These are phyloP conservation scores for Oxyteleia sp. DNA, from an alignment of 2,888 invertebrate genomes.

Conservation along the genomic window DNA sequence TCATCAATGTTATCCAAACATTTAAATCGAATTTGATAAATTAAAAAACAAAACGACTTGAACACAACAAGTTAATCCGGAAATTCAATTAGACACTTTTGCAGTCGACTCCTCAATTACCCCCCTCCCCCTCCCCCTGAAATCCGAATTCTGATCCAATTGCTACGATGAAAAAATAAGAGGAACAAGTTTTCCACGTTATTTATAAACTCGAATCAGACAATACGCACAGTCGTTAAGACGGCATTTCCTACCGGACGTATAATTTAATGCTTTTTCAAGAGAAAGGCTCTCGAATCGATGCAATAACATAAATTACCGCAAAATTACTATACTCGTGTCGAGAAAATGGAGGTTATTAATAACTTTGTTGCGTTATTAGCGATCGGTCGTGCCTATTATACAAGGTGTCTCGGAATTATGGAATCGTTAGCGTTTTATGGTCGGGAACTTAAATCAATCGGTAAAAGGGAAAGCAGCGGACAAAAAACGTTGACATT, in stretches of 20 bases:
- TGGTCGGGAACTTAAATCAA: not conserved
- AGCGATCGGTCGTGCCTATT: constrained; percentile 20
- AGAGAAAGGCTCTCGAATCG: constrained; percentile 62
- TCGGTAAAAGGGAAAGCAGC: not conserved
- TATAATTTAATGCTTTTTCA: constrained; percentile 59
- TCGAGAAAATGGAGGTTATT: constrained; percentile 45
- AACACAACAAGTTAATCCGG: too few species aligned
- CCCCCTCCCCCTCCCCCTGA: too few species aligned
- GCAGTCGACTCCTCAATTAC: too few species aligned
- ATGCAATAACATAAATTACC: constrained; percentile 59
- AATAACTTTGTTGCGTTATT: constrained; percentile 53
- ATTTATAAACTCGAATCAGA: constrained; percentile 33
- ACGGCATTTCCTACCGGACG: constrained; percentile 41
- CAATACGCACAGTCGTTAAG: constrained; percentile 41
- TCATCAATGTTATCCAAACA: too few species aligned
- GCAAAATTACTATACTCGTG: constrained; percentile 44
- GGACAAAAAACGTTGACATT: too few species aligned
- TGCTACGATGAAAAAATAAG: constrained; percentile 14
- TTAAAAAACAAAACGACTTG: too few species aligned
- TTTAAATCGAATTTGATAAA: too few species aligned
- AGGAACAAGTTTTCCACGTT: constrained; percentile 20
- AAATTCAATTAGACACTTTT: too few species aligned
- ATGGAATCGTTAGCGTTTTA: constrained; percentile 3
- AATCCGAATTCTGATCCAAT: constrained; percentile 6
- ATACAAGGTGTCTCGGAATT: constrained; percentile 31